Conservation (phyloP, 2,797 vertebrate genomes). For the Falco berigora region DNA sequence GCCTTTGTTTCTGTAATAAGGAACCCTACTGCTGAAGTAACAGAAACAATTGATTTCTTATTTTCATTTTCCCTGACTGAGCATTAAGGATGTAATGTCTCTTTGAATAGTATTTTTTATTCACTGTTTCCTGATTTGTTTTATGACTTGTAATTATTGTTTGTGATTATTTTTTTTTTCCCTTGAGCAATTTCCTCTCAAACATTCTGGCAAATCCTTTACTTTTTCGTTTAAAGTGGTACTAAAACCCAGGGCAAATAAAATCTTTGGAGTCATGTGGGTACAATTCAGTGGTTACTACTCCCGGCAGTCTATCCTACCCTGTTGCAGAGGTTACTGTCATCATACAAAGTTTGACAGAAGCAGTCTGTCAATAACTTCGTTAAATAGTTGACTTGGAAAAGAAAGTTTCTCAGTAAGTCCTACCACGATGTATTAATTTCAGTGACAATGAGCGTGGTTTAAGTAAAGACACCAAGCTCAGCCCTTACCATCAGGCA, state of each 20-base stretch:
- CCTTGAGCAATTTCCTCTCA: neutral
- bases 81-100: neutral
- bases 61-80: neutral
- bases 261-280: neutral
- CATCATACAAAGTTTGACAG: neutral
- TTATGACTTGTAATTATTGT: neutral
- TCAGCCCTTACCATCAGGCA: neutral
- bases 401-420: neutral
- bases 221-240: neutral
- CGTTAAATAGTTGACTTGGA: too few relatives aligned
- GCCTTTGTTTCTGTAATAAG: neutral
- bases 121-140: neutral
- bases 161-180: neutral
- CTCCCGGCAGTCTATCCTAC: neutral
- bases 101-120: neutral
- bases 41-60: neutral
- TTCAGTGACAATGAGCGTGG: neutral
- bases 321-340: neutral
- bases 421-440: neutral
- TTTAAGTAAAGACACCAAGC: neutral
- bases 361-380: neutral
- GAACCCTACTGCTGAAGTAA: neutral
- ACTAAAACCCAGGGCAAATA: neutral
- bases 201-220: neutral
- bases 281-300: neutral